Evolutionary conservation across 2,797 vertebrate genomes (phyloP).

Genomic region (Nyctibius grandis): DNA sequence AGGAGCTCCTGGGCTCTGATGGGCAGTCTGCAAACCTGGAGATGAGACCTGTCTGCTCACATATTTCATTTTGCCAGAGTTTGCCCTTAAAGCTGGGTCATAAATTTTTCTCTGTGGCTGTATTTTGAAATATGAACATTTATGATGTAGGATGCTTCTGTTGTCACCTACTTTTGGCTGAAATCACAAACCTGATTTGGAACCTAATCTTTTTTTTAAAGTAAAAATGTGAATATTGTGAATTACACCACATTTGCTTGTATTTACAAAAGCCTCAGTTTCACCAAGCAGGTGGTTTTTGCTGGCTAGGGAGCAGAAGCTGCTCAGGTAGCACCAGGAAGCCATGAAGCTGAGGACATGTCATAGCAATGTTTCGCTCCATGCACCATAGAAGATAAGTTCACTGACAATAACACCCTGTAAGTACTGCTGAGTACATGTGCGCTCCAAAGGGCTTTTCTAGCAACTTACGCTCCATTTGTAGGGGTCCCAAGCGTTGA

Average conservation of each 20-base stretch:
- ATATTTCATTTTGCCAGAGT: neutral
- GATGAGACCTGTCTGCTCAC: neutral
- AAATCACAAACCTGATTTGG: neutral
- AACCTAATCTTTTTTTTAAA: neutral
- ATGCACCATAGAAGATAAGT: accelerated
- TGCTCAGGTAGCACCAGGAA: neutral
- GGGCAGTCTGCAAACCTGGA: neutral
- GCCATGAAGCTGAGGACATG: neutral
- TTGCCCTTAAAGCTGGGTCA: neutral
- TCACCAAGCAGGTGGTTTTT: neutral
- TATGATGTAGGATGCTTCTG: neutral
- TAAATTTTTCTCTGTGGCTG: neutral
- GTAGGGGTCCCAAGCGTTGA: slow-evolving; percentile 88
- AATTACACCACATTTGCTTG: neutral
- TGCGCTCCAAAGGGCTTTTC: neutral
- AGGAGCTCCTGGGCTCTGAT: neutral
- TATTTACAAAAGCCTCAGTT: neutral
- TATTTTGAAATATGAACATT: neutral
- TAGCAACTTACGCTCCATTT: slow-evolving; percentile 88
- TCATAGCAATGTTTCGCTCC: neutral
- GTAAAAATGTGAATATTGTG: neutral
- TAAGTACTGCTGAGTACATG: accelerated
- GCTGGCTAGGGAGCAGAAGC: neutral
- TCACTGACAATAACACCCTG: neutral
- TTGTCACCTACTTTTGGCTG: neutral